These are phyloP conservation scores for Hymenochirus boettgeri DNA, from an alignment of 2,113 vertebrate species.

Conservation along the genomic window DNA sequence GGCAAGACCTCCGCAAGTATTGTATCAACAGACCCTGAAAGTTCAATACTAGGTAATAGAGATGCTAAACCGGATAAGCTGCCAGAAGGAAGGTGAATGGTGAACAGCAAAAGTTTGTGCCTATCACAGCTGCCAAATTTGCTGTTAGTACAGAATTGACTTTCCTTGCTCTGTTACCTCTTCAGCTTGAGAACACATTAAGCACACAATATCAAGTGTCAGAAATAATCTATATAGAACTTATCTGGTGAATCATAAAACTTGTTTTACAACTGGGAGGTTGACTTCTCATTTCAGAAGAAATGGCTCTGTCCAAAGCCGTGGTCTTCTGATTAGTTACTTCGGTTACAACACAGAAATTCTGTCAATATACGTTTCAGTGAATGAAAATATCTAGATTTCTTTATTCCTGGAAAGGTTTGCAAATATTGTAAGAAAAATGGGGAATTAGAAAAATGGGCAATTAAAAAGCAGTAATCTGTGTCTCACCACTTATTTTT, in stretches of 20 bases:
- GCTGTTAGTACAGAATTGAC: not conserved
- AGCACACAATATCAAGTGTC: not conserved
- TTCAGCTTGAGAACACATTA: not conserved
- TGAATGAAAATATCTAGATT: too few relatives aligned
- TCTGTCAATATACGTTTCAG: too few relatives aligned
- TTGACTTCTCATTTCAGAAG: not conserved
- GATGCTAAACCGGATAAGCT: not conserved
- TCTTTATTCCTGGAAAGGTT: too few relatives aligned
- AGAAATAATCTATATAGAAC: not conserved
- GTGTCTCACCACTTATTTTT: too few relatives aligned
- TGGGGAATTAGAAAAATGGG: too few relatives aligned
- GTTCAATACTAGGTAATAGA: slow-evolving; percentile 3
- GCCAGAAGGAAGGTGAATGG: slow-evolving; percentile 21
- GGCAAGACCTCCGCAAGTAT: not conserved
- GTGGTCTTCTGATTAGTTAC: too few relatives aligned
- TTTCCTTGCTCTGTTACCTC: not conserved
- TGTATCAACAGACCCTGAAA: slow-evolving; percentile 2
- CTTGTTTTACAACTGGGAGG: not conserved
- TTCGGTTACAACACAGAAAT: too few relatives aligned
- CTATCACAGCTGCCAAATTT: slow-evolving; percentile 10
- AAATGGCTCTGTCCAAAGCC: not conserved
- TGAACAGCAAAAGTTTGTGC: slow-evolving; percentile 34
- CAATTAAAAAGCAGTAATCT: too few relatives aligned
- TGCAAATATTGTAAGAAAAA: too few relatives aligned
- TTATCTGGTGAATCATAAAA: not conserved